phyloP scores from a whole-genome alignment of 2,888 invertebrate genomes.

The Sphaerophoria rueppellii region DNA sequence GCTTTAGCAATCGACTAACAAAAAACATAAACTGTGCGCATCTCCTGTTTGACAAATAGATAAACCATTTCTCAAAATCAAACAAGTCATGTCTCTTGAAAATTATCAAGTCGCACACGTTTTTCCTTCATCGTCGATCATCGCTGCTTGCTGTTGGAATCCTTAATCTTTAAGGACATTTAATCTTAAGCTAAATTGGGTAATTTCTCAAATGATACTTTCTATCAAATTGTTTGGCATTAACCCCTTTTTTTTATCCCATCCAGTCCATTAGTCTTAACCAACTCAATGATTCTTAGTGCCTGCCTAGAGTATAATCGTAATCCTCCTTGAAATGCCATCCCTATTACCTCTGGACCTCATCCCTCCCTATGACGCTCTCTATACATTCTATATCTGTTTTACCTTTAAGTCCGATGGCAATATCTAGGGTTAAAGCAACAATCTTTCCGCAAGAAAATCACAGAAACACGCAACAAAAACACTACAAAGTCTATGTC shows the following conservation, averaged over 20 bases:
- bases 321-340: conserved; percentile 35
- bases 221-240: conserved; percentile 54
- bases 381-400: conserved; percentile 4
- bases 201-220: conserved; percentile 41
- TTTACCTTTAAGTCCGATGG: conserved; percentile 22
- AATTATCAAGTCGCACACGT: conserved; percentile 9
- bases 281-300: conserved; percentile 63
- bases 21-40: neutral
- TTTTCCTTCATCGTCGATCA: conserved; percentile 1
- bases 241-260: conserved; percentile 63
- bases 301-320: conserved; percentile 37
- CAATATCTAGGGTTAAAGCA: conserved; percentile 43
- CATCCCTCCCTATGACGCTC: neutral
- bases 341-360: neutral
- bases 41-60: neutral
- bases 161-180: conserved; percentile 49
- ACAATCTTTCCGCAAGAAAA: conserved; percentile 57
- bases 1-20: too few relatives aligned
- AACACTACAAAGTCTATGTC: conserved; percentile 30
- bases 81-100: neutral
- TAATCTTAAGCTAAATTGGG: conserved; percentile 52
- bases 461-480: conserved; percentile 52
- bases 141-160: neutral
- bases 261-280: conserved; percentile 62
- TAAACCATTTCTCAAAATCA: conserved; percentile 2